Evolutionary conservation across 2,113 vertebrate species (phyloP), one percentile per base, ranked within the genome.

Genomic region (Sebastes schlegelii): DNA sequence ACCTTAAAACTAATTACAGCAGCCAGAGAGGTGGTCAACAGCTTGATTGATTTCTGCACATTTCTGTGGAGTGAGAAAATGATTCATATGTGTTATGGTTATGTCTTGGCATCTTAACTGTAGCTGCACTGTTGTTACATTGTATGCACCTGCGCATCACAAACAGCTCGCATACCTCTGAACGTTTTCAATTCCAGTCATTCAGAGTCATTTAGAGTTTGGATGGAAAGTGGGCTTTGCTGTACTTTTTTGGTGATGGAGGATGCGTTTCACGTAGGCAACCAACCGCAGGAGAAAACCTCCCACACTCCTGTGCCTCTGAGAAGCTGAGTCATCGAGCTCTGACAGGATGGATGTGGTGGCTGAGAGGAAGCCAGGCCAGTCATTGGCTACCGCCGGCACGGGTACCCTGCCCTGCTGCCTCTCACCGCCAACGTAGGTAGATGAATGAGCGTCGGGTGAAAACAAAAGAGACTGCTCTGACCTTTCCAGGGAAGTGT

Each of bases 281-380:
- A 84, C 80, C 82, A 54, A 81, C 51, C 74, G 43, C 84, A 82
- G 79, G 91, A 91, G 83, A 90, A 92, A 85, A 82, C 77, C 90
- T 91, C 92, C 93, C 87, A 92, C 92, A 90, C 85, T 85, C 75
- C 85, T 65, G 71, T 79, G 86, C 84, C 80, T 85, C 84, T 89
- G 84, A 91, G 88, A 86, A 83, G 89, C 92, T 94, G 91, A 95
- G 89, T 95, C 94, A 93, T 86, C 77, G 48, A 68, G 87, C 88
- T 87, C 83, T 80, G 88, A 89, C 88, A 85, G 77, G 83, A 86
- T 78, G 66, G 89, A 92, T 89, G 89, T 85, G 82, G 77, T 85
- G 83, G 79, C 85, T 86, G 76, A 62, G 74, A 77, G 86, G 82
- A 83, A 72, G 77, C 77, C 0, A 10, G 77, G 71, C 60, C 54